Evolutionary conservation across 2,888 invertebrate species (phyloP).

Genomic region (Meiosimyza decipiens): DNA sequence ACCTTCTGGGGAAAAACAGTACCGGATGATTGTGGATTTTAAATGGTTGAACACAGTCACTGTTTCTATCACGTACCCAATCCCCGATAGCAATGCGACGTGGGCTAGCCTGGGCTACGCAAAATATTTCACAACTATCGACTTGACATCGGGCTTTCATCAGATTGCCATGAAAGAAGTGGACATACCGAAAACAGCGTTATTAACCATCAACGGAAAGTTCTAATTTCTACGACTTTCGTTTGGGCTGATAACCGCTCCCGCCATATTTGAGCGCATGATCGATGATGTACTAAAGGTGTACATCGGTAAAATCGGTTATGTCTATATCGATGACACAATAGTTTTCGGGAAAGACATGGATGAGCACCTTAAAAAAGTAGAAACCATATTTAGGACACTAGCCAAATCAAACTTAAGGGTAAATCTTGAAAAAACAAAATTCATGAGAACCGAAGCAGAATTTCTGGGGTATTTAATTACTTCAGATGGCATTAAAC

Average conservation of each 20-base stretch:
- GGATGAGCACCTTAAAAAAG: not conserved
- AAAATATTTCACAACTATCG: constrained; percentile 1
- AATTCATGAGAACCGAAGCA: not conserved
- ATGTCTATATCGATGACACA: not conserved
- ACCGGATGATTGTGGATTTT: not conserved
- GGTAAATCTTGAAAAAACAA: not conserved
- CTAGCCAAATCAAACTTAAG: not conserved
- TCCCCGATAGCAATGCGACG: not conserved
- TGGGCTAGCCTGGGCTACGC: not conserved
- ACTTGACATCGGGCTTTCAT: not conserved
- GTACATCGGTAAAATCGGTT: not conserved
- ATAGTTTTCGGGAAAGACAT: not conserved
- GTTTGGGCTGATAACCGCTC: constrained; percentile 12
- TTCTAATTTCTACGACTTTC: not conserved
- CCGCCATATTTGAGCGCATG: not conserved
- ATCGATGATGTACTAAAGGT: constrained; percentile 1
- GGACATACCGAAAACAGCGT: not conserved
- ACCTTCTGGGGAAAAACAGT: not conserved
- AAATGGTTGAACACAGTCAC: not conserved
- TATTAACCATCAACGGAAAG: not conserved
- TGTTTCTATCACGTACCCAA: not conserved
- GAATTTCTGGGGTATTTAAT: constrained; percentile 1
- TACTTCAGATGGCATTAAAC: not conserved
- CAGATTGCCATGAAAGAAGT: not conserved
- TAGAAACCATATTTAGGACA: not conserved